Conservation (phyloP, 2,888 invertebrate species). For the Leptodirus hochenwartii region DNA sequence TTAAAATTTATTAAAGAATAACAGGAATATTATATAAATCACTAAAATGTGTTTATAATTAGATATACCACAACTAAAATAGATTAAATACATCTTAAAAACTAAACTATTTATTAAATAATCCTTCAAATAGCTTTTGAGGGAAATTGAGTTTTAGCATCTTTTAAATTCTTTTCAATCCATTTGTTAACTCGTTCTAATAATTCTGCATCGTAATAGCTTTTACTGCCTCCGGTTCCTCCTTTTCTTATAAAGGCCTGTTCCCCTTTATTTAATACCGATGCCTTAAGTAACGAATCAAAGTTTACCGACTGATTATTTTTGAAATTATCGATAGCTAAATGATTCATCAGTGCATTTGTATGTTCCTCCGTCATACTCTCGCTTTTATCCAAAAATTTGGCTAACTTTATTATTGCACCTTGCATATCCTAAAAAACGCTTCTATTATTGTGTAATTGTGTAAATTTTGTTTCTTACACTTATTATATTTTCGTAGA, state of each 20-base stretch:
- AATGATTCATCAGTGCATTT: constrained; percentile 42
- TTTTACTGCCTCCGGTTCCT: constrained; percentile 48
- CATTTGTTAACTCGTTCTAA: constrained; percentile 45
- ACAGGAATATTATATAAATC: not conserved
- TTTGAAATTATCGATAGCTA: constrained; percentile 67
- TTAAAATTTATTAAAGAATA: not conserved
- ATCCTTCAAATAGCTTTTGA: constrained; percentile 3
- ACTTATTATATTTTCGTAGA: constrained; percentile 61
- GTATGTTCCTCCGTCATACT: constrained; percentile 37
- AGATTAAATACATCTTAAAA: not conserved
- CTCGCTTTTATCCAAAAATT: constrained; percentile 37
- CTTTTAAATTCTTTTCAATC: constrained; percentile 43
- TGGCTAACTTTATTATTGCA: constrained; percentile 36
- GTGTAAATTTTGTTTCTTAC: constrained; percentile 23
- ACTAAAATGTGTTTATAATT: not conserved
- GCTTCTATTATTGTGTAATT: not conserved
- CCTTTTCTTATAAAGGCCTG: constrained; percentile 51
- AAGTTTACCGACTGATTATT: constrained; percentile 64
- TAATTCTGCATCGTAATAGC: constrained; percentile 45
- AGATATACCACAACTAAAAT: not conserved
- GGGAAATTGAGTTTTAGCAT: constrained; percentile 42
- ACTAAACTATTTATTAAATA: not conserved
- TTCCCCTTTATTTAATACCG: constrained; percentile 36
- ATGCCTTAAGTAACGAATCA: constrained; percentile 40
- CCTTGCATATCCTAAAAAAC: constrained; percentile 37